These are phyloP conservation scores for Drosophila rubida DNA, from an alignment of 2,888 invertebrate species.

Conservation along the genomic window DNA sequence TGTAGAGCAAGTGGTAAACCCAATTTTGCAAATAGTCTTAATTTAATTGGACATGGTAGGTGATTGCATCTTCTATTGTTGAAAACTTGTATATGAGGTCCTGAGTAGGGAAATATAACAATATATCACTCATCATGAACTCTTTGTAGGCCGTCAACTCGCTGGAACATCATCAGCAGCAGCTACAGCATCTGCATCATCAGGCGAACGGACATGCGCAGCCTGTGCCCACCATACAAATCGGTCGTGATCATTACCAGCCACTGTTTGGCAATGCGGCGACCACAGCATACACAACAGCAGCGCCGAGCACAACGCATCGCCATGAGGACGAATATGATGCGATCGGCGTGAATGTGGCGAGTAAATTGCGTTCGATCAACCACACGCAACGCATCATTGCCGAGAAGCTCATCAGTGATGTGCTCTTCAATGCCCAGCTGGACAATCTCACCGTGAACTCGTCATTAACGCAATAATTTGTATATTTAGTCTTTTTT, in stretches of 20 bases:
- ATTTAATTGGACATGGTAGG: too few relatives aligned
- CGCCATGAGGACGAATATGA: constrained; percentile 83
- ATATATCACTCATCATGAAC: too few relatives aligned
- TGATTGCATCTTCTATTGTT: too few relatives aligned
- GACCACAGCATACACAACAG: constrained; percentile 73
- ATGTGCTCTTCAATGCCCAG: constrained; percentile 84
- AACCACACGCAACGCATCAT: constrained; percentile 84
- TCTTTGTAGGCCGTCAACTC: constrained; percentile 81
- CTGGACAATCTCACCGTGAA: constrained; percentile 82
- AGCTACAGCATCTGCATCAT: constrained; percentile 81
- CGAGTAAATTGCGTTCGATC: constrained; percentile 82
- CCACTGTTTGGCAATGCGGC: constrained; percentile 79
- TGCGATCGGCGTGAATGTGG: constrained; percentile 84
- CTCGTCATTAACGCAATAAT: constrained; percentile 81
- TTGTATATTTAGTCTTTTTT: constrained; percentile 8
- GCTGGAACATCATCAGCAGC: constrained; percentile 83
- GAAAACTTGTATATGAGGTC: too few relatives aligned
- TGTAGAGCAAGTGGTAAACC: too few relatives aligned
- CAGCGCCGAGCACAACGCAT: constrained; percentile 61
- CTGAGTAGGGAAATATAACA: too few relatives aligned
- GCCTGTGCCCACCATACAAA: constrained; percentile 83
- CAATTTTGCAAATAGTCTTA: too few relatives aligned
- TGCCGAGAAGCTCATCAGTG: constrained; percentile 84
- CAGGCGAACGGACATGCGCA: constrained; percentile 74
- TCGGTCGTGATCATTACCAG: constrained; percentile 83